phyloP scores from a whole-genome alignment of 2,888 invertebrate species.

The Pachliopta kotzebuea region DNA sequence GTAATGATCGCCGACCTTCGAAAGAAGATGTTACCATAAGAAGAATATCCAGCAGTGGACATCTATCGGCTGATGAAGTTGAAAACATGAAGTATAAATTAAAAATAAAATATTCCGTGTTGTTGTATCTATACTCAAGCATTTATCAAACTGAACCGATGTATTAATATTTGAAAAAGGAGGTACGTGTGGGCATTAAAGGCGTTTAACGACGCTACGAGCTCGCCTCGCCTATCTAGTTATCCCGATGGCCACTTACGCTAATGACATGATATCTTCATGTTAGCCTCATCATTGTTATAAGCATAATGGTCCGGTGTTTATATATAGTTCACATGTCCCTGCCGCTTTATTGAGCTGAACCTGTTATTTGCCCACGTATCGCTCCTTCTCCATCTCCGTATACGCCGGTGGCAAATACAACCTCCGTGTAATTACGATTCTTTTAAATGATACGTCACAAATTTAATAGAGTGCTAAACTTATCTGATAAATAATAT shows the following conservation, averaged over 20 bases:
- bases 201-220: slow-evolving; percentile 20
- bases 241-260: slow-evolving; percentile 25
- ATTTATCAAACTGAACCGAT: neutral
- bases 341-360: slow-evolving; percentile 41
- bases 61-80: too few relatives aligned
- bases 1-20: too few relatives aligned
- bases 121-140: too few relatives aligned
- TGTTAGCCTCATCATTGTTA: slow-evolving; percentile 25
- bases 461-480: slow-evolving; percentile 73
- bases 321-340: slow-evolving; percentile 33
- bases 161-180: slow-evolving; percentile 1
- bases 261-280: slow-evolving; percentile 30
- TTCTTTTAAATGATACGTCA: slow-evolving; percentile 57
- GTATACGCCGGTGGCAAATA: slow-evolving; percentile 60
- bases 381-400: slow-evolving; percentile 55
- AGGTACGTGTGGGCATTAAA: slow-evolving; percentile 11
- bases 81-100: neutral
- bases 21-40: too few relatives aligned
- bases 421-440: slow-evolving; percentile 58
- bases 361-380: slow-evolving; percentile 53
- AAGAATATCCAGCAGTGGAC: too few relatives aligned
- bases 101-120: neutral
- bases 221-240: slow-evolving; percentile 13
- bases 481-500: slow-evolving; percentile 37
- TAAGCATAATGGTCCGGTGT: slow-evolving; percentile 33